Evolutionary conservation across 1,140 invertebrate genomes (phyloP), one percentile per base, ranked within the genome.

Genomic region (Musca vetustissima): DNA sequence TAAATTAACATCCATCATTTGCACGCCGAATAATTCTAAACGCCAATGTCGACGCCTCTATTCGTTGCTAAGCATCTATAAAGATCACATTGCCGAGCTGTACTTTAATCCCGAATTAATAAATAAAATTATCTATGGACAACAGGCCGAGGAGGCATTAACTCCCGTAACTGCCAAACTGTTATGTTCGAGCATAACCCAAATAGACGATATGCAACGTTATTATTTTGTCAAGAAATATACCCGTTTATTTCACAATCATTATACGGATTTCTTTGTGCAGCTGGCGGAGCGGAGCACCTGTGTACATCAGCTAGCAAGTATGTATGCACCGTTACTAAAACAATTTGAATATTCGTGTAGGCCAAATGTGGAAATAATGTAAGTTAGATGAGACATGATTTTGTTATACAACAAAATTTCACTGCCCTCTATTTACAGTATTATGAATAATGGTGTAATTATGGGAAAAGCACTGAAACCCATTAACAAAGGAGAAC

Each of bases 341-440:
- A 8, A 43, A 4, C 59, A 68, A 64, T 61, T 68, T 59, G 24
- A 36, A 17, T 55, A 68, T 64, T 68, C 67, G 15, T 68, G 67
- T 48, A 14, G 11, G 17, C 67, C 67, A 19, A 68, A 68, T 64
- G 55, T 68, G 14, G 36, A 68, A 49, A 32, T 68, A 25, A 28
- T 64, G 57, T 68, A 68, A 28, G 67, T 59, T 4, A 11, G 14
- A 2, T 50, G n/a, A 49, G 4, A 3, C 13, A 11, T 49, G 19
- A 8, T 9, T 43, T 43, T 43, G 36, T 9, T 43, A 43, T 43
- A 43, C 6, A 49, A 32, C 1, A 25, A 19, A 66, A 11, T 66
- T 19, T 48, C n/a, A 64, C 4, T 64, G 2, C 7, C 15, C 4
- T 49, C 9, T 22, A 57, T 55, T 67, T 67, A 14, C 47, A 68